These are phyloP conservation scores for Rhyzopertha dominica DNA, from an alignment of 1,140 invertebrate species.

Conservation along the genomic window DNA sequence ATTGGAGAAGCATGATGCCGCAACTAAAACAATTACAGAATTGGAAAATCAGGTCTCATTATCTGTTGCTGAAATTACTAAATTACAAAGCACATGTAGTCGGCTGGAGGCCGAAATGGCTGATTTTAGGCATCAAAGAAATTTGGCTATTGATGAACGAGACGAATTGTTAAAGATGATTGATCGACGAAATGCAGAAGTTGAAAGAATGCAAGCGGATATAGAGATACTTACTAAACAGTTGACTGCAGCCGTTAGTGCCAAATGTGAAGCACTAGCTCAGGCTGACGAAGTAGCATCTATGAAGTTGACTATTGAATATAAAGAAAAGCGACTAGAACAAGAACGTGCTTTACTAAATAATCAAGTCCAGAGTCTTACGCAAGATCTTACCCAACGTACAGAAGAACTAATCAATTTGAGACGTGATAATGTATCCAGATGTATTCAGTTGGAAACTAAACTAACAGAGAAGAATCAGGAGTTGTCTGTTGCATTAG, in stretches of 20 bases:
- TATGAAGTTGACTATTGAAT: conserved; percentile 70
- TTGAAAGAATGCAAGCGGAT: conserved; percentile 62
- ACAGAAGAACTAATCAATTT: conserved; percentile 70
- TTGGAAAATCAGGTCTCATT: conserved; percentile 57
- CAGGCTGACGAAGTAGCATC: conserved; percentile 74
- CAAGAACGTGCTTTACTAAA: conserved; percentile 69
- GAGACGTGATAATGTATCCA: conserved; percentile 67
- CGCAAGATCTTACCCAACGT: conserved; percentile 68
- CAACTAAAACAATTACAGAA: conserved; percentile 57
- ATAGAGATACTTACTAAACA: conserved; percentile 59
- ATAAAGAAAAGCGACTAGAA: conserved; percentile 76
- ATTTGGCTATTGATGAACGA: conserved; percentile 63
- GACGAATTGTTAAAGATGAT: conserved; percentile 64
- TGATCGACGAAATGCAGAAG: conserved; percentile 62
- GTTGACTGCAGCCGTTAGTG: conserved; percentile 60
- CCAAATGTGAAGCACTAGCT: conserved; percentile 78
- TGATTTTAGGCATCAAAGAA: conserved; percentile 55
- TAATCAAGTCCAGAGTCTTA: conserved; percentile 70
- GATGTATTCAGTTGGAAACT: conserved; percentile 67
- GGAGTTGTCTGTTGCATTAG: conserved; percentile 65
- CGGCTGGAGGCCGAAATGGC: conserved; percentile 52
- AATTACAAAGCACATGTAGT: conserved; percentile 55
- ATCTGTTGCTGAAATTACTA: conserved; percentile 55
- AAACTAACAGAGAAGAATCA: conserved; percentile 73
- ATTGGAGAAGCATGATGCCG: conserved; percentile 56